These are phyloP conservation scores for Spheniscus humboldti DNA, from an alignment of 2,797 vertebrate genomes.

Conservation along the genomic window DNA sequence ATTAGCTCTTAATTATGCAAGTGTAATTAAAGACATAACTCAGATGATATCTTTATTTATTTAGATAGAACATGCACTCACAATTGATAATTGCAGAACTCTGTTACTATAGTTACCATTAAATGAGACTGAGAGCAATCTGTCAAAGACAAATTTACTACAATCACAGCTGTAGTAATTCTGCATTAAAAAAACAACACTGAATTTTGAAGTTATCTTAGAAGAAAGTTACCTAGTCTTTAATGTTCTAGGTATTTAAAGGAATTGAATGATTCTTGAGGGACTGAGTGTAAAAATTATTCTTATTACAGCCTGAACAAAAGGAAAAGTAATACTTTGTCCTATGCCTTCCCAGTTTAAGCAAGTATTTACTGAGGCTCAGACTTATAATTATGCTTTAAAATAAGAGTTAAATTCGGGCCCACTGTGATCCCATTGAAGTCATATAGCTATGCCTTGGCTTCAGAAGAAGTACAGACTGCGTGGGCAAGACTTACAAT, in stretches of 20 bases:
- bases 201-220: background rate
- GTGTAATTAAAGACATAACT: slow-evolving; percentile 2
- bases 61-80: background rate
- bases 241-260: background rate
- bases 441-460: background rate
- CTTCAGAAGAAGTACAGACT: background rate
- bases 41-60: background rate
- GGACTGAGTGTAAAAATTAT: background rate
- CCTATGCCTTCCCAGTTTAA: background rate
- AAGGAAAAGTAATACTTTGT: background rate
- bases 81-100: background rate
- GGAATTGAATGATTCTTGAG: background rate
- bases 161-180: background rate
- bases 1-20: slow-evolving; percentile 2
- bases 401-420: background rate
- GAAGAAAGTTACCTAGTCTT: background rate
- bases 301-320: background rate
- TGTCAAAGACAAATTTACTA: background rate
- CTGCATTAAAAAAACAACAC: background rate
- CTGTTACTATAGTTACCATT: background rate
- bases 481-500: background rate
- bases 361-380: background rate
- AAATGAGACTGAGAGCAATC: background rate
- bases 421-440: background rate
- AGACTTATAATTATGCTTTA: background rate